Conservation (phyloP, 2,888 invertebrate species). For the Chouioia cunea region DNA sequence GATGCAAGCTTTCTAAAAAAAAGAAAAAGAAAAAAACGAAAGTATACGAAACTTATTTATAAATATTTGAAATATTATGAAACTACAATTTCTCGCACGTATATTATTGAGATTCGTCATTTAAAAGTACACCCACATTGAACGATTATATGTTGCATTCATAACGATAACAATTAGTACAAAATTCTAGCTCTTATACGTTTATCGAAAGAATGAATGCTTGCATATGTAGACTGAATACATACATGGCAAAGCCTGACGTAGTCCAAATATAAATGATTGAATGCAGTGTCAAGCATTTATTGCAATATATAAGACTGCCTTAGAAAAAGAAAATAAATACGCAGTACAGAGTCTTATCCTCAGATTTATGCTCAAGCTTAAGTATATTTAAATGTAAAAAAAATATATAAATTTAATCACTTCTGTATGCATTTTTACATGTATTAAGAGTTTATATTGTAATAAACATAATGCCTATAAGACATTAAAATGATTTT, state of each 20-base stretch:
- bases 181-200: background rate
- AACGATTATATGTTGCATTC: no score
- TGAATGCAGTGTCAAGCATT: constrained; percentile 1
- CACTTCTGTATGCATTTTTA: constrained; percentile 16
- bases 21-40: background rate
- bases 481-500: constrained; percentile 31
- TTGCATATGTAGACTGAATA: constrained; percentile 4
- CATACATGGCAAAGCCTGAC: constrained; percentile 10
- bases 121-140: no score
- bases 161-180: no score
- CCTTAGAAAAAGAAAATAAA: constrained; percentile 18
- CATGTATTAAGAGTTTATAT: constrained; percentile 24
- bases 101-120: no score
- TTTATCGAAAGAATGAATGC: constrained; percentile 3
- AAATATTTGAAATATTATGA: background rate
- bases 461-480: constrained; percentile 33
- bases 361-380: constrained; percentile 1
- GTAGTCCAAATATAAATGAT: constrained; percentile 1
- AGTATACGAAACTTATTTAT: background rate
- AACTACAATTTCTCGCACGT: no score
- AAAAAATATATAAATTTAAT: constrained; percentile 14
- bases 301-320: constrained; percentile 26
- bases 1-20: background rate
- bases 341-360: constrained; percentile 16
- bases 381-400: constrained; percentile 8